Conservation (phyloP, 2,888 invertebrate genomes). For the Sturmia bella region DNA sequence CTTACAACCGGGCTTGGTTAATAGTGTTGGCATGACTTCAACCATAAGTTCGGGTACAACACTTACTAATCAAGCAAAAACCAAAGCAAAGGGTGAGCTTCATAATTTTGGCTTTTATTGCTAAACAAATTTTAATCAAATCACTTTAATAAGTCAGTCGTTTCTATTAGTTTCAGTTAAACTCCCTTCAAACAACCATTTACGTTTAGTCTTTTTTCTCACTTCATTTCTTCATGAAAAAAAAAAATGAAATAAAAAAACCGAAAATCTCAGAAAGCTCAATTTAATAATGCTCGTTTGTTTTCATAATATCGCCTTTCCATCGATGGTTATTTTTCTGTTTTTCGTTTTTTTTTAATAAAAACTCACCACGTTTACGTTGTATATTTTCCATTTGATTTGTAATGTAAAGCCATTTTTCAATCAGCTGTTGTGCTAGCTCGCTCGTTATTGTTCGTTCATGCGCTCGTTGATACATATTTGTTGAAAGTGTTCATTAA, state of each 20-base stretch:
- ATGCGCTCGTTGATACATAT: constrained; percentile 63
- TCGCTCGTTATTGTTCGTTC: constrained; percentile 61
- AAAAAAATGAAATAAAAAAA: no score
- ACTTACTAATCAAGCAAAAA: constrained; percentile 68
- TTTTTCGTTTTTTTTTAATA: constrained; percentile 41
- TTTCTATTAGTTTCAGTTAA: constrained; percentile 54
- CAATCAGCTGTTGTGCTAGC: constrained; percentile 63
- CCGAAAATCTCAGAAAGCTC: constrained; percentile 24
- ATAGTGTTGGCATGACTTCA: constrained; percentile 66
- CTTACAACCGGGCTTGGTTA: constrained; percentile 47
- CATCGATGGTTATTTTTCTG: constrained; percentile 45
- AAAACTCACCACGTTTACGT: constrained; percentile 27
- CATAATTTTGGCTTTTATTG: constrained; percentile 74
- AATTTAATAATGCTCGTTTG: constrained; percentile 38
- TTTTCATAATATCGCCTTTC: constrained; percentile 42
- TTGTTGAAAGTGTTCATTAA: constrained; percentile 57
- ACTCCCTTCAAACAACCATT: constrained; percentile 42
- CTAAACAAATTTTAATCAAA: constrained; percentile 70
- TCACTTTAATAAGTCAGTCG: constrained; percentile 54
- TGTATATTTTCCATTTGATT: constrained; percentile 16
- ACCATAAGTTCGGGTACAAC: constrained; percentile 54
- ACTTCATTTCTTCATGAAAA: constrained; percentile 49
- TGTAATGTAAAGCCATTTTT: constrained; percentile 8
- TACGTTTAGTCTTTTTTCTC: constrained; percentile 43
- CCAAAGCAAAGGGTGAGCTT: constrained; percentile 78